These are phyloP conservation scores for Galago senegalensis DNA, from an alignment of 2,797 vertebrate genomes.

Conservation along the genomic window DNA sequence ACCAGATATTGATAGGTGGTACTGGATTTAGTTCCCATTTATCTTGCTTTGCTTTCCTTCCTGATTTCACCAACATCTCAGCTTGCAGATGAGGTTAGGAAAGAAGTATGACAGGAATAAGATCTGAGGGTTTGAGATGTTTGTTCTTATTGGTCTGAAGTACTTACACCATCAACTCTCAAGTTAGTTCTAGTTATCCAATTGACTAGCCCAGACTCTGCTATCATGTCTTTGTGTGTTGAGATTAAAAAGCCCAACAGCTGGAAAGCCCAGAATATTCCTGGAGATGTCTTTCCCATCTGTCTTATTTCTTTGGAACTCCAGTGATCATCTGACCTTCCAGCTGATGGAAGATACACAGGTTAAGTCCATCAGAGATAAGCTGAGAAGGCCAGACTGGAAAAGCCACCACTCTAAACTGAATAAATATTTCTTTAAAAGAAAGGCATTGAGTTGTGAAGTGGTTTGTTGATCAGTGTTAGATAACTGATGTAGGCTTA, in stretches of 20 bases:
- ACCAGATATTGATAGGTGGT: neutral
- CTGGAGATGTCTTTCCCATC: neutral
- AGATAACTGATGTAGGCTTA: neutral
- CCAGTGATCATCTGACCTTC: neutral
- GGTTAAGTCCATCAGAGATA: neutral
- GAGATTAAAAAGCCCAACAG: neutral
- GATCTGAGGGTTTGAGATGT: neutral
- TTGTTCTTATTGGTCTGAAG: neutral
- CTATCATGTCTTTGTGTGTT: neutral
- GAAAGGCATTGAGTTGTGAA: neutral
- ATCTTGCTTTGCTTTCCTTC: neutral
- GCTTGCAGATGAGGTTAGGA: neutral
- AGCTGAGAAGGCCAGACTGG: neutral
- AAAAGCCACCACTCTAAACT: neutral
- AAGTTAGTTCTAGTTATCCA: neutral
- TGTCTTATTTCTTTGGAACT: neutral
- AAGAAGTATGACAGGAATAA: neutral
- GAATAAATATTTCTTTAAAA: neutral
- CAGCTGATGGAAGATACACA: neutral
- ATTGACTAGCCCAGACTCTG: neutral
- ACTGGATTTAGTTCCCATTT: neutral
- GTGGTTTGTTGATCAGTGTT: neutral
- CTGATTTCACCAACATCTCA: neutral
- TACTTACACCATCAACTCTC: neutral
- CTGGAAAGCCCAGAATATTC: neutral